Base-by-base conservation (phyloP, 2,797 vertebrate species). In the Sebastes trivittatus region DNA sequence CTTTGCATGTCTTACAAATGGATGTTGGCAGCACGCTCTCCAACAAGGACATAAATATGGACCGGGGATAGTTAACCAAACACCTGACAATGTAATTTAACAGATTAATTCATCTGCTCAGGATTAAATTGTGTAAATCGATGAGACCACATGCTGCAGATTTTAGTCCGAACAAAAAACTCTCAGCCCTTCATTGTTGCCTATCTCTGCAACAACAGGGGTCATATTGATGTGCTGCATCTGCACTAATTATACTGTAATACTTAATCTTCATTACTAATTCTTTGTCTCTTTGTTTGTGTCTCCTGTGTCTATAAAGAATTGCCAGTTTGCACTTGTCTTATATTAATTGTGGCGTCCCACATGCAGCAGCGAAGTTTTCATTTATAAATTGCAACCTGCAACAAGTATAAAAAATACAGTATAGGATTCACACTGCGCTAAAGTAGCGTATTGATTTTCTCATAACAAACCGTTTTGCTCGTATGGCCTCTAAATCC, bases 1-100 rank as follows among this genome's bases (percentile, higher is more conserved):
- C 30, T 70, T 32, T n/a, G 20, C 55, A 52, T 27, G 71, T 71
- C 23, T 83, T 56, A 42, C 18, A 81, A 77, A 82, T 75, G 23
- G 71, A 70, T 64, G 11, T 42, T 72, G 49, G 36, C 77, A 76
- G 64, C 27, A 27, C 5, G 2, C 20, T 66, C 27, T 10, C 25
- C 13, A 58, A 25, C 23, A 55, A 63, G 14, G 20, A 79, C 30
- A 61, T 27, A 61, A 2, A 52, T 63, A 25, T 7, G 13, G 58
- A 42, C 11, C 9, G n/a, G 4, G 3, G 11, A 18, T 52, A 18
- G 8, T 32, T 60, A 72, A 79, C 9, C 16, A 54, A 42, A n/a
- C 46, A 34, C 3, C 46, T 63, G 54, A 49, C 7, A 59, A 23
- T 54, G 27, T 49, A 7, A 78, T 83, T 83, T 78, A 27, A 75